Evolutionary conservation across 2,113 vertebrate genomes (phyloP), one percentile per base, ranked within the genome.

Genomic region (Nibea albiflora): DNA sequence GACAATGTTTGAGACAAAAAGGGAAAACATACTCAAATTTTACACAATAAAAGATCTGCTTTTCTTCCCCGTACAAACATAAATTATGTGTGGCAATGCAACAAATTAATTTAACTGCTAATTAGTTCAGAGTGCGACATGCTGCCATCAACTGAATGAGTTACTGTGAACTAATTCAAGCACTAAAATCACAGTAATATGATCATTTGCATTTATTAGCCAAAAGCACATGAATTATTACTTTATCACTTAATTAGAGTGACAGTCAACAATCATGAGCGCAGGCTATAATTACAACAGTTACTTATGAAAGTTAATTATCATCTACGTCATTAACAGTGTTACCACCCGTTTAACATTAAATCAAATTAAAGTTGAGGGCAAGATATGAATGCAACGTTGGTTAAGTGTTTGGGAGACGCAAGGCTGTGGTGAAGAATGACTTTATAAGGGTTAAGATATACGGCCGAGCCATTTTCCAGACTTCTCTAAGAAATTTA

Each of bases 141-240:
- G 49, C 44, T 68, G 72, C 39, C 52, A 78, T 67, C 63, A 53
- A 20, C 16, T n/a, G 19, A 70, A 54, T 61, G 52, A 66, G 53
- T 60, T 78, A 64, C 62, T 57, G 52, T 10, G 5, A 56, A 68
- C 19, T 67, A 57, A 81, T 58, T 62, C 11, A 35, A 42, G 31
- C 64, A 54, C 35, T 75, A 35, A 76, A 82, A 62, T 58, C 24
- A 31, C 22, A 60, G 46, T 42, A 20, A 64, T 12, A 28, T 47
- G 74, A 63, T 28, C 31, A 75, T 68, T 74, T 49, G 24, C 20
- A 63, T 68, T 47, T 54, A 84, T 69, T 68, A 57, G 39, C 62
- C n/a, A 53, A 20, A 26, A 53, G 49, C 31, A 52, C 57, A 44
- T 84, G 14, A n/a, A 10, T 67, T 64, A 65, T 73, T 65, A 49